phyloP scores from a whole-genome alignment of 2,888 invertebrate genomes.

The Halictus ligatus region DNA sequence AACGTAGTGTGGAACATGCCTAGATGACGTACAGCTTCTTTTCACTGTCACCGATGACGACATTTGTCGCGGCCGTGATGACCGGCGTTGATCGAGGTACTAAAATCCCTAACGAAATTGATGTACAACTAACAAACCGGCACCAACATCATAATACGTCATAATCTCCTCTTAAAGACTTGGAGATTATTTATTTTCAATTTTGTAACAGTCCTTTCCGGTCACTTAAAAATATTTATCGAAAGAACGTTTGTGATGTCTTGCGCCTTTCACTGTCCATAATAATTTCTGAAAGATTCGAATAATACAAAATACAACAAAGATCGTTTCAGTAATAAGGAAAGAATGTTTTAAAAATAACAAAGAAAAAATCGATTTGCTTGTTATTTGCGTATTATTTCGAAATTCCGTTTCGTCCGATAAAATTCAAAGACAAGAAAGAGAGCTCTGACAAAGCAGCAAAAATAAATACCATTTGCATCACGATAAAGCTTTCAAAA shows the following conservation, averaged over 20 bases:
- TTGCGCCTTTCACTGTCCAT: too few relatives aligned
- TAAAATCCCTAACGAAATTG: too few relatives aligned
- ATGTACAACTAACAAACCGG: neutral
- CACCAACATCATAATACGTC: neutral
- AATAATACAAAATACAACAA: neutral
- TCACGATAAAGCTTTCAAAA: too few relatives aligned
- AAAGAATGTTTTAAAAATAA: too few relatives aligned
- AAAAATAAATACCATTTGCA: too few relatives aligned
- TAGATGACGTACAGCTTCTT: constrained; percentile 57
- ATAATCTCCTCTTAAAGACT: neutral
- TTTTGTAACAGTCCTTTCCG: neutral
- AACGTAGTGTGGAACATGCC: constrained; percentile 45
- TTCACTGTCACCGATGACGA: constrained; percentile 1
- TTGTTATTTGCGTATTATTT: too few relatives aligned
- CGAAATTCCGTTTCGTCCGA: neutral
- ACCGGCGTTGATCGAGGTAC: neutral
- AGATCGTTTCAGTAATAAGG: too few relatives aligned
- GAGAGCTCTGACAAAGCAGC: too few relatives aligned
- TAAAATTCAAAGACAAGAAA: too few relatives aligned
- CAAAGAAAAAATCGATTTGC: too few relatives aligned
- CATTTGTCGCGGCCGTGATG: neutral
- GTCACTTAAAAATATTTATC: neutral
- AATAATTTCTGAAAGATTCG: neutral
- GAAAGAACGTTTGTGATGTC: neutral
- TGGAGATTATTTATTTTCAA: neutral